phyloP scores from a whole-genome alignment of 2,888 invertebrate genomes.

The Sceliomorpha sp. region DNA sequence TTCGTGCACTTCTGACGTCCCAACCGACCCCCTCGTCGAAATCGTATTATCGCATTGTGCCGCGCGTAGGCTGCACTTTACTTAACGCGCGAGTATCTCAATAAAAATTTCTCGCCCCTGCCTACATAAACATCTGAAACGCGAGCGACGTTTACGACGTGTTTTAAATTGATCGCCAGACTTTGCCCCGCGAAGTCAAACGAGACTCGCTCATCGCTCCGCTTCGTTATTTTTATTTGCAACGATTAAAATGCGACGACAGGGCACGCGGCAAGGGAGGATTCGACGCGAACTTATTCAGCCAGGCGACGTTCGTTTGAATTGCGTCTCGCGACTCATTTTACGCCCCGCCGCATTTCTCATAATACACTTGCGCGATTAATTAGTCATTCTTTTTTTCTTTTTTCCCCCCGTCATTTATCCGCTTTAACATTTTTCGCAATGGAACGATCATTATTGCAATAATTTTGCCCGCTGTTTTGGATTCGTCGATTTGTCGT shows the following conservation, averaged over 20 bases:
- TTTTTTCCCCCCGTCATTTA: no score
- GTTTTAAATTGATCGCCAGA: conserved; percentile 47
- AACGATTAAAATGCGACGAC: conserved; percentile 40
- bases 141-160: conserved; percentile 28
- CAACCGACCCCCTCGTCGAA: background rate
- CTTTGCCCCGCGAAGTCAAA: conserved; percentile 44
- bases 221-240: conserved; percentile 34
- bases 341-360: no score
- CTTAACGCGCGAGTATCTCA: conserved; percentile 23
- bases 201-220: conserved; percentile 30
- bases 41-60: conserved; percentile 9
- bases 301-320: no score
- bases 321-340: no score
- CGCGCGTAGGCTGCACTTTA: conserved; percentile 25
- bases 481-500: no score
- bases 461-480: no score
- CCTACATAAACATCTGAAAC: conserved; percentile 24
- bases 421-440: no score
- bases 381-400: no score
- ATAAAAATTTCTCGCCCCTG: conserved; percentile 24
- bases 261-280: no score
- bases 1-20: background rate
- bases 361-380: no score
- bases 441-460: no score
- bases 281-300: no score